A percentile compares a stretch with the other conserved stretches of the same genome.
Evolutionary conservation across 1,140 invertebrate species (phyloP).

Genomic region (Maconellicoccus hirsutus): DNA sequence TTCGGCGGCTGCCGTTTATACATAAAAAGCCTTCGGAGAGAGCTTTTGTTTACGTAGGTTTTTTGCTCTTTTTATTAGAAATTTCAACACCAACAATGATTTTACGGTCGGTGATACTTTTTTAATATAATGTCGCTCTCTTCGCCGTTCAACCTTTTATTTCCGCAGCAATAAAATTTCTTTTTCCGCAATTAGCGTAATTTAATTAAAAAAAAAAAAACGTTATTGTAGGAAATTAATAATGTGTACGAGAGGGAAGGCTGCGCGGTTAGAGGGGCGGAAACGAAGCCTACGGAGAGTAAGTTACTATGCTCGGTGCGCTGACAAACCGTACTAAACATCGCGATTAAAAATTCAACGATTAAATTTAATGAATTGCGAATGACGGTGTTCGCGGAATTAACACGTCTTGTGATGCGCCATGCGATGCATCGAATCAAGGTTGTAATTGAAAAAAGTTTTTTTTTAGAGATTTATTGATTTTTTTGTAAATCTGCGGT

Average conservation of each 20-base stretch:
- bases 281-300: too few relatives aligned
- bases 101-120: conserved; percentile 7
- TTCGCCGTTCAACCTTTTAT: neutral
- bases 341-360: too few relatives aligned
- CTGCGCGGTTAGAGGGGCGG: too few relatives aligned
- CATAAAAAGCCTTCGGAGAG: neutral
- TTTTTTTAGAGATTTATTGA: too few relatives aligned
- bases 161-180: neutral
- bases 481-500: too few relatives aligned
- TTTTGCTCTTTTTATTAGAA: conserved; percentile 9
- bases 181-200: conserved; percentile 8
- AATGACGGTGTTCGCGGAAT: too few relatives aligned
- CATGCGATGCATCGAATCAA: too few relatives aligned
- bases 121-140: neutral
- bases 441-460: too few relatives aligned
- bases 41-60: neutral
- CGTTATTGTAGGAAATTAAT: conserved; percentile 4
- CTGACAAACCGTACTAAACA: too few relatives aligned
- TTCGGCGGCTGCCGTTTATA: neutral
- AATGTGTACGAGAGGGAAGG: neutral
- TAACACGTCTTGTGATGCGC: too few relatives aligned
- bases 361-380: too few relatives aligned
- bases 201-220: conserved; percentile 8
- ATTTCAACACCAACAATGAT: conserved; percentile 9
- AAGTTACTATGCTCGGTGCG: too few relatives aligned